Evolutionary conservation across 2,113 vertebrate species (phyloP).

Genomic region (Opisthocomus hoazin): DNA sequence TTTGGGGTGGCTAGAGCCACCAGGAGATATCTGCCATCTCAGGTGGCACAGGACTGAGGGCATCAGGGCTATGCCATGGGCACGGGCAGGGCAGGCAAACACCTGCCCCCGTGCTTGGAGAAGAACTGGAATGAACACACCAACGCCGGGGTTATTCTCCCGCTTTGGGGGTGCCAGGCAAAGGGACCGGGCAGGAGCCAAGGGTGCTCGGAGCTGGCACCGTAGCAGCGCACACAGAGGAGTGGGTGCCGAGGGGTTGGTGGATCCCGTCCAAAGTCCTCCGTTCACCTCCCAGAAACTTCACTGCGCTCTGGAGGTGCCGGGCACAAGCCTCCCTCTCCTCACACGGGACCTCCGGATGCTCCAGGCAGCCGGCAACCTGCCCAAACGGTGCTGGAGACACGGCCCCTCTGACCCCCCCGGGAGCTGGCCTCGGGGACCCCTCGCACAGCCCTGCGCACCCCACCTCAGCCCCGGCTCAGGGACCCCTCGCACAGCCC

Average conservation of each 20-base stretch:
- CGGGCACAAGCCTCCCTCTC: neutral
- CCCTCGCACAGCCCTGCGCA: neutral
- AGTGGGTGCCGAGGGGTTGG: neutral
- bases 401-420: neutral
- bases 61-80: neutral
- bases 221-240: neutral
- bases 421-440: neutral
- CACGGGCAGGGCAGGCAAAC: neutral
- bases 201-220: rapidly evolving
- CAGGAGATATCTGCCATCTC: neutral
- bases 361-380: neutral
- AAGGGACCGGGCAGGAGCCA: neutral
- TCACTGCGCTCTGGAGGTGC: neutral
- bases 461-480: neutral
- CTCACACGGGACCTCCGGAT: neutral
- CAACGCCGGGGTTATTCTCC: rapidly evolving
- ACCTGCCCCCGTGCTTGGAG: rapidly evolving
- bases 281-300: neutral
- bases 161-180: neutral
- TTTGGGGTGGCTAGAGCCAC: neutral
- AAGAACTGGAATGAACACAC: neutral
- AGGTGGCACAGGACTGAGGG: neutral
- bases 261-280: neutral
- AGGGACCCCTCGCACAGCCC: neutral
- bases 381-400: neutral